These are phyloP conservation scores for Microcebus lehilahytsara DNA, from an alignment of 2,113 vertebrate genomes.

Conservation along the genomic window DNA sequence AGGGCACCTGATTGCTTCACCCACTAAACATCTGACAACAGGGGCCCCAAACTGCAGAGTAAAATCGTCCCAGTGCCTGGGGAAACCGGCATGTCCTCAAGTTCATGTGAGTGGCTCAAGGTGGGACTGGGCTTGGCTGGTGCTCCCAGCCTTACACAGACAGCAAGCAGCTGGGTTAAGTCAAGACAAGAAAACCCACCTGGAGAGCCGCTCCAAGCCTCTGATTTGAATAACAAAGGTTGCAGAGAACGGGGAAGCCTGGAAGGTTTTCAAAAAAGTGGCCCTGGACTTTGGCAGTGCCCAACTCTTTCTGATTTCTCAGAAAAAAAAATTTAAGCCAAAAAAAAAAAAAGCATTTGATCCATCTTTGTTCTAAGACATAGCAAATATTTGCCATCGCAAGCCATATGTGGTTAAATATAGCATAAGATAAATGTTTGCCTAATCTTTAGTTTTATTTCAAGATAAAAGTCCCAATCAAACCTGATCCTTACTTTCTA, in stretches of 20 bases:
- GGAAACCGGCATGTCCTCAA: neutral
- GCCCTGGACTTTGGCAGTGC: neutral
- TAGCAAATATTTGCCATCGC: neutral
- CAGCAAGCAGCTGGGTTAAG: neutral
- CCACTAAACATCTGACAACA: neutral
- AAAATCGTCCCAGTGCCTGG: neutral
- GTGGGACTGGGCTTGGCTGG: neutral
- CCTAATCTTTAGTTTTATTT: neutral
- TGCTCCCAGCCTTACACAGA: neutral
- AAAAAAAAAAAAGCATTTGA: neutral
- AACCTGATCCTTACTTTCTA: neutral
- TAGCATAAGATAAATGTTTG: neutral
- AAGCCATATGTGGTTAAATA: neutral
- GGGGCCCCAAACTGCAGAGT: neutral
- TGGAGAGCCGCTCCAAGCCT: rapidly evolving
- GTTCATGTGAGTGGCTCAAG: neutral
- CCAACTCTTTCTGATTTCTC: neutral
- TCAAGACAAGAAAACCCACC: neutral
- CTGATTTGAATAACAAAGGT: conserved; percentile 26
- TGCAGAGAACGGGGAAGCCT: neutral
- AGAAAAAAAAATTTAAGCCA: neutral
- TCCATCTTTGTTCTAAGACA: neutral
- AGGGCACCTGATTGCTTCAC: neutral
- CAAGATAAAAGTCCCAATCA: neutral
- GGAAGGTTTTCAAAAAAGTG: neutral